Evolutionary conservation across 1,140 invertebrate genomes (phyloP), one percentile per base, ranked within the genome.

Genomic region (Argopecten irradians): DNA sequence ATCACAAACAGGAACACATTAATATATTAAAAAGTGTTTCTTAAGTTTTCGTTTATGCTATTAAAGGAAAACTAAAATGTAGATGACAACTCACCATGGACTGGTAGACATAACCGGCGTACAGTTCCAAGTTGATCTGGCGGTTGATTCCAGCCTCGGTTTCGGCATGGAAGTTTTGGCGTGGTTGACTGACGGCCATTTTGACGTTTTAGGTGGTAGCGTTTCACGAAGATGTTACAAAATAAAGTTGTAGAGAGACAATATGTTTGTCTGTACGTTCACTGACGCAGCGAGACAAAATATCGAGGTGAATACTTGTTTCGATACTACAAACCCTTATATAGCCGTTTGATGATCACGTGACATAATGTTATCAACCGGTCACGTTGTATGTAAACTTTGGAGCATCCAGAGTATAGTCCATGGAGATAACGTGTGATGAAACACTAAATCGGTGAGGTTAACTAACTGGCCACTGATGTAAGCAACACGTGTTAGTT

Each of bases 71-170:
- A n/a, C n/a, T n/a, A n/a, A n/a, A n/a, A n/a, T n/a, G n/a, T n/a
- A 87, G 34, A 55, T 46, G 34, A 41, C 19, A 35, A 91, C 94
- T 93, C 95, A 98, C 98, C 97, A 98, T 98, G 32, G 97, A 97
- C 94, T 98, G 95, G 95, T 98, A 98, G 39, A 97, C 96, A 94
- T 98, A 98, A 94, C 97, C 97, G 11, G 98, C 97, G 91, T 97
- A 97, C 2, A 99, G 94, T 95, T 99, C 98, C 96, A 98, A 95
- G 95, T 98, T 98, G 92, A 99, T 98, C 95, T 98, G 98, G 89
- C 97, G 97, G 95, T 98, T 98, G 82, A 98, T 96, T 33, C 92
- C 94, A 35, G 96, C 96, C 95, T 98, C 98, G 92, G 97, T 97
- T 89, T 97, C 97, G 55, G 96, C 94, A 89, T 97, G 96, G 94